Evolutionary conservation across 2,797 vertebrate species (phyloP), one percentile per base, ranked within the genome.

Genomic region (Pseudotriccus pelzelni): DNA sequence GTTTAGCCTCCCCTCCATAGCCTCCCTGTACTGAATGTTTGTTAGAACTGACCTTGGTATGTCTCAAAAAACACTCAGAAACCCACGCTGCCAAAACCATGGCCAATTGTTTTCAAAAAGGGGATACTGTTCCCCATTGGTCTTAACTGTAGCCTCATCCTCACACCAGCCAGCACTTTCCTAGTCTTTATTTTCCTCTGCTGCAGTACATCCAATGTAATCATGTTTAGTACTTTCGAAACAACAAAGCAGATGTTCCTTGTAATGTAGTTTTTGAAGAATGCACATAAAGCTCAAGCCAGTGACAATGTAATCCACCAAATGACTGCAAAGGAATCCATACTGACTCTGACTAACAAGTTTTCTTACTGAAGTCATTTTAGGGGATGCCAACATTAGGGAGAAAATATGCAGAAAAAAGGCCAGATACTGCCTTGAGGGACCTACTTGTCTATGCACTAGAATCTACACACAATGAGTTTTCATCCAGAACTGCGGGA

Each of bases 311-410:
- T 83, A 94, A 96, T 92, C 82, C 95, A 93, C 93, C 96, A 95
- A 96, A 96, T 68, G 94, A 58, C 91, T 81, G 85, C 50, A 87
- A 89, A 87, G 79, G 94, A 95, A 97, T 96, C 78, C 95, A 84
- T 16, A 78, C 56, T 3, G n/a, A 62, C 78, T 94, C 93, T 91
- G 91, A 93, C 89, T 90, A 85, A 92, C 53, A 84, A 96, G 77
- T 96, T 97, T 97, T 94, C 88, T 96, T 76, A 86, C 94, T 97
- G 95, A 97, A 91, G 96, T 97, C 41, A 96, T 94, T 95, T 94
- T 66, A 87, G 58, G 70, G 81, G 46, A 95, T 94, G 97, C 92
- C 96, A 97, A 86, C 50, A 92, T 76, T 77, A 90, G 94, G 67
- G 58, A 72, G 9, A 81, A 97, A 97, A 90, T 93, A 96, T 78